These are phyloP conservation scores for Geotrupes spiniger DNA, from an alignment of 2,888 invertebrate genomes.

Conservation along the genomic window DNA sequence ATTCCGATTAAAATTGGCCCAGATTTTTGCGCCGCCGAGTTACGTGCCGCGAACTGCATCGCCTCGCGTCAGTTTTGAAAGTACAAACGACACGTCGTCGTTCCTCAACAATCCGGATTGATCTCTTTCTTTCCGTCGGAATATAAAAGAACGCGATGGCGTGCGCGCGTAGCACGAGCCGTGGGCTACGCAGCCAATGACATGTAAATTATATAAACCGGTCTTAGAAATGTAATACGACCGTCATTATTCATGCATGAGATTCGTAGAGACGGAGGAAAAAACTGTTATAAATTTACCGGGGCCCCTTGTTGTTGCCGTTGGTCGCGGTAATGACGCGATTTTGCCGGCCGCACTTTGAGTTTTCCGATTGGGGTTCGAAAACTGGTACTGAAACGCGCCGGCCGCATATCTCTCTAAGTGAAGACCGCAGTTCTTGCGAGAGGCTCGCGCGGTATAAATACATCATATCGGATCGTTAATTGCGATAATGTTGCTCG, in stretches of 20 bases:
- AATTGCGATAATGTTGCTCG: too few species aligned
- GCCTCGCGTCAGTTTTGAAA: constrained; percentile 15
- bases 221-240: constrained; percentile 30
- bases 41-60: constrained; percentile 11
- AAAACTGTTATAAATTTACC: background rate
- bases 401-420: too few species aligned
- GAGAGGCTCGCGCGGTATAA: too few species aligned
- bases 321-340: too few species aligned
- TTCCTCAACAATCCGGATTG: constrained; percentile 19
- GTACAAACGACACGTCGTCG: constrained; percentile 1
- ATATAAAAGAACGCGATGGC: constrained; percentile 24
- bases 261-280: background rate
- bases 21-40: too few species aligned
- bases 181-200: constrained; percentile 38
- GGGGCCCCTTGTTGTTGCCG: background rate
- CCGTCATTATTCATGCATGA: constrained; percentile 25
- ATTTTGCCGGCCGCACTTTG: too few species aligned
- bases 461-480: too few species aligned
- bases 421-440: too few species aligned
- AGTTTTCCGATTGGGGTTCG: too few species aligned
- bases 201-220: constrained; percentile 37
- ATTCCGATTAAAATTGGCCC: too few species aligned
- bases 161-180: constrained; percentile 35
- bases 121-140: constrained; percentile 16
- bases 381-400: too few species aligned